These are phyloP conservation scores for Zaprionus inermis DNA, from an alignment of 1,140 invertebrate species.

Conservation along the genomic window DNA sequence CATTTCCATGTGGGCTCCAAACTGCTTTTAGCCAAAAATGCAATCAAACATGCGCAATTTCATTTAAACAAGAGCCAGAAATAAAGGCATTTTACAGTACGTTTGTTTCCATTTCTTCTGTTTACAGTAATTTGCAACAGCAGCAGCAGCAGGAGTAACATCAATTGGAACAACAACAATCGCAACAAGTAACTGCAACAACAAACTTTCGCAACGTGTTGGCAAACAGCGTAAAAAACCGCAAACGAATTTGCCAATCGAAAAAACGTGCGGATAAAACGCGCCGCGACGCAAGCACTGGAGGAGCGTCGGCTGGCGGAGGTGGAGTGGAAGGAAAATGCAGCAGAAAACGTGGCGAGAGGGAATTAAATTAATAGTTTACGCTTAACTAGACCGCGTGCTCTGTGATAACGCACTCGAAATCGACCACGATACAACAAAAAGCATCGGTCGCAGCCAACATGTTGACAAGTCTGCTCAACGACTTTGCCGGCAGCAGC, in stretches of 20 bases:
- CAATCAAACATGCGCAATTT: constrained; percentile 32
- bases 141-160: constrained; percentile 11
- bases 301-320: background rate
- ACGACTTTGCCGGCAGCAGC: constrained; percentile 21
- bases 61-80: constrained; percentile 40
- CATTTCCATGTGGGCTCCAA: background rate
- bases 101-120: constrained; percentile 32
- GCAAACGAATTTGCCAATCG: background rate
- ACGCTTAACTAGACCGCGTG: constrained; percentile 52
- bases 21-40: background rate
- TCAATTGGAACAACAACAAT: background rate
- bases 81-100: constrained; percentile 40
- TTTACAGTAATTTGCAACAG: constrained; percentile 45
- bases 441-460: background rate
- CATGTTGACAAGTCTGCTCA: constrained; percentile 26
- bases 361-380: constrained; percentile 68
- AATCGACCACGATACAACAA: constrained; percentile 4
- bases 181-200: constrained; percentile 23
- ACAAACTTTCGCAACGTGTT: constrained; percentile 2
- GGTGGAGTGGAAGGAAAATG: constrained; percentile 31
- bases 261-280: constrained; percentile 19
- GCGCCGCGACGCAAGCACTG: background rate
- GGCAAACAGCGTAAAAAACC: constrained; percentile 12
- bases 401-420: constrained; percentile 20
- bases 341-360: constrained; percentile 41